Evolutionary conservation across 2,797 vertebrate species (phyloP).

Genomic region (Megaceryle alcyon): DNA sequence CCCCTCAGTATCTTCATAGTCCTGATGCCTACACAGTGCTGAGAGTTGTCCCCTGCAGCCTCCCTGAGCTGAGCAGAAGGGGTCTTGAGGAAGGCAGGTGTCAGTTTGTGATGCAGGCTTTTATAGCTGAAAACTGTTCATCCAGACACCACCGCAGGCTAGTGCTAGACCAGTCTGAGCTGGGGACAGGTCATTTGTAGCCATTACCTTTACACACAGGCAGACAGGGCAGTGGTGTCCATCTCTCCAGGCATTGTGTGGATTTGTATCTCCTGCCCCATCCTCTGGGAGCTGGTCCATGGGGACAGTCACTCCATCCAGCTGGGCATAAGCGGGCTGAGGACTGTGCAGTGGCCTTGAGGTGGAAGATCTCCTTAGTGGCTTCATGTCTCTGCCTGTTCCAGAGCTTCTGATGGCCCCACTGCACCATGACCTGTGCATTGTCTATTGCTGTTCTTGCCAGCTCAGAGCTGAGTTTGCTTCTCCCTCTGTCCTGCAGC

Average conservation of each 20-base stretch:
- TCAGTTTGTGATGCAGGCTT: background rate
- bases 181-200: background rate
- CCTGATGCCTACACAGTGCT: background rate
- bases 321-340: background rate
- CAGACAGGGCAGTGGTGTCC: rapidly evolving
- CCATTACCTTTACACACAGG: too few relatives aligned
- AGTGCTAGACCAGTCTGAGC: background rate
- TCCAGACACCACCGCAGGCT: rapidly evolving
- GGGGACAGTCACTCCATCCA: background rate
- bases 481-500: background rate
- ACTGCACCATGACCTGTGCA: background rate
- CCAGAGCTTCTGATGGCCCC: background rate
- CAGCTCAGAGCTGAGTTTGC: background rate
- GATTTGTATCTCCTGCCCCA: background rate
- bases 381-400: background rate
- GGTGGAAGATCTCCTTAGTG: background rate
- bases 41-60: background rate
- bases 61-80: background rate
- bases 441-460: rapidly evolving
- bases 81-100: background rate
- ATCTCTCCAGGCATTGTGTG: background rate
- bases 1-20: background rate
- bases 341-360: background rate
- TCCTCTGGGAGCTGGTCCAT: background rate
- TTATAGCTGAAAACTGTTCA: background rate